Evolutionary conservation across 2,797 vertebrate species (phyloP), one percentile per base, ranked within the genome.

Genomic region (Lutjanus argentimaculatus): DNA sequence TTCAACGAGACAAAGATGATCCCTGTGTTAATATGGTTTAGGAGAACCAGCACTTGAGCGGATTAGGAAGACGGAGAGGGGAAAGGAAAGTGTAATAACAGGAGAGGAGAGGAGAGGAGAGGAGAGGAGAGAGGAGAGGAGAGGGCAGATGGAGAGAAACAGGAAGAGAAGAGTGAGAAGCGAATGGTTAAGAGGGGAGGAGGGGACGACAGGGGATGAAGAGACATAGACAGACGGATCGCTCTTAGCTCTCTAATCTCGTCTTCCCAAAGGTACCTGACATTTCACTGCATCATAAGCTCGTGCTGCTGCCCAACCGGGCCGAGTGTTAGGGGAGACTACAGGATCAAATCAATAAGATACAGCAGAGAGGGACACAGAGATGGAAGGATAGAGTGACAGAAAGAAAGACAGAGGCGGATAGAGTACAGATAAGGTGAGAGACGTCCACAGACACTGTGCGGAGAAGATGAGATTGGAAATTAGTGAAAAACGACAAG

Each of bases 1-100:
- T 93, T 91, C 85, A 79, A 90, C 65, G 22, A 72, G 85, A 88
- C 86, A 84, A 89, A 91, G 86, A 89, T 88, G 89, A 93, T 89
- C 89, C 84, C 67, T 85, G 80, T 85, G 89, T 87, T 92, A 94
- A 93, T 91, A 88, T 89, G 89, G 86, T 91, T 92, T 90, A 83
- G 83, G 82, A 82, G 83, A 85, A 88, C 64, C 71, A 75, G 86
- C 74, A 84, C 87, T 90, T 86, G 84, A 91, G 90, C 86, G 91
- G 91, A 91, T 92, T 91, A 93, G 79, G 25, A 63, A 72, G 82
- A 73, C 69, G 58, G 80, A 73, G 83, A 67, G 67, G 21, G 1
- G 62, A 82, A 82, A 55, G 56, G 42, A 81, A 75, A 65, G 77
- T 72, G 84, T 79, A 79, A 88, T 67, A 83, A 74, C 12, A 30